These are phyloP conservation scores for Sternarchorhynchus goeldii DNA, from an alignment of 2,797 vertebrate species.

Conservation along the genomic window DNA sequence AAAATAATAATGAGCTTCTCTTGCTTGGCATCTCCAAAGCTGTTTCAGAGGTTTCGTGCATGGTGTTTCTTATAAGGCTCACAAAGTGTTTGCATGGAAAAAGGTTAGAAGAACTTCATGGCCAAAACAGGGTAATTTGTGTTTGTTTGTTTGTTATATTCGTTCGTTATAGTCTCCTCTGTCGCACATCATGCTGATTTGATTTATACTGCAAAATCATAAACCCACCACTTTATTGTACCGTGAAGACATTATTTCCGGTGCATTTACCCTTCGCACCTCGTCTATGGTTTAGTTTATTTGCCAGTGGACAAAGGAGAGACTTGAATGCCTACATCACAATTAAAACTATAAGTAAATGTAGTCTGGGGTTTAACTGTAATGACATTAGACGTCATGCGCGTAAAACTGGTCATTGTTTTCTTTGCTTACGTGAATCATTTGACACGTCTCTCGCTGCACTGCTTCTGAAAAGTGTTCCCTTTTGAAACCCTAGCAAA, in stretches of 20 bases:
- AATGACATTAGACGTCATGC: no score
- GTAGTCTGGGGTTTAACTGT: no score
- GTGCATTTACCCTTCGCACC: constrained; percentile 1
- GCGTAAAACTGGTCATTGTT: no score
- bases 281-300: not conserved
- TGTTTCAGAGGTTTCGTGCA: not conserved
- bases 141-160: not conserved
- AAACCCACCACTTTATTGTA: constrained; percentile 24
- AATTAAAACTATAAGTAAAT: no score
- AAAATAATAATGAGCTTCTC: not conserved
- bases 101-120: not conserved
- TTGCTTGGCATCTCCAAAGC: not conserved
- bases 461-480: no score
- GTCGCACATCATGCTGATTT: constrained; percentile 13
- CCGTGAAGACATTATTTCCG: constrained; percentile 2
- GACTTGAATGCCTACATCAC: not conserved
- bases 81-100: not conserved
- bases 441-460: no score
- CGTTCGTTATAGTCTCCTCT: not conserved
- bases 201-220: constrained; percentile 19
- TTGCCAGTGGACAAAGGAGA: not conserved
- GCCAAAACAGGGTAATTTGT: not conserved
- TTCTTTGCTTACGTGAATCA: no score
- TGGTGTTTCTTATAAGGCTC: not conserved
- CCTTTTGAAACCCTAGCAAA: no score